Evolutionary conservation across 2,113 vertebrate species (phyloP), one percentile per base, ranked within the genome.

Genomic region (Proteles cristata): DNA sequence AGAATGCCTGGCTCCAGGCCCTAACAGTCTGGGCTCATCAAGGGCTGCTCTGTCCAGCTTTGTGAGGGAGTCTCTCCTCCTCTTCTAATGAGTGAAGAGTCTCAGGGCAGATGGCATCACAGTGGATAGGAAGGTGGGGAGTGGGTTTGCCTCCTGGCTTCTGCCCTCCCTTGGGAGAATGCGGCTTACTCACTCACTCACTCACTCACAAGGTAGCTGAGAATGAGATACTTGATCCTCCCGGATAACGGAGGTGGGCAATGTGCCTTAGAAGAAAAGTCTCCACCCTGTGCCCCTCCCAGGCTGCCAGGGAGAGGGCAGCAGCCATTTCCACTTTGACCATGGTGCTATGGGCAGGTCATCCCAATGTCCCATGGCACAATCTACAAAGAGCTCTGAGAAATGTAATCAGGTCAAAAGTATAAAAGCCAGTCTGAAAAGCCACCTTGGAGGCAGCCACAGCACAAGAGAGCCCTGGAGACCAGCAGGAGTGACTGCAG

Each of bases 271-370:
- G 71, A 88, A 66, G 68, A 86, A 93, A 61, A 1, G 53, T 2
- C 3, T 33, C 39, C 1, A 26, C 35, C 19, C 50, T 0, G 0
- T 1, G 5, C 6, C n/a, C 65, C 15, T 28, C 31, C 43, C 16
- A 28, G 71, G 28, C 61, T 53, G 77, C 63, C 16, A 4, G 43
- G 71, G 16, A 45, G 43, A 68, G 26, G 35, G 16, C 23, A 43
- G 33, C 15, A 15, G n/a, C 15, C 26, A 31, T 35, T 6, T 50
- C 76, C 28, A 21, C 43, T 25, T 1, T 21, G 53, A 43, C 92
- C 87, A 28, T 1, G 7, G 88, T 16, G 33, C 45, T 66, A 31
- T 0, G 3, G 68, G 69, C 48, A 7, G 2, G 48, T 69, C 66
- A 65, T 7, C 48, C 43, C 45, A 33, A 45, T 0, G 21, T 50